Base-by-base conservation (phyloP, 2,888 invertebrate species). In the Tinea semifulvella region DNA sequence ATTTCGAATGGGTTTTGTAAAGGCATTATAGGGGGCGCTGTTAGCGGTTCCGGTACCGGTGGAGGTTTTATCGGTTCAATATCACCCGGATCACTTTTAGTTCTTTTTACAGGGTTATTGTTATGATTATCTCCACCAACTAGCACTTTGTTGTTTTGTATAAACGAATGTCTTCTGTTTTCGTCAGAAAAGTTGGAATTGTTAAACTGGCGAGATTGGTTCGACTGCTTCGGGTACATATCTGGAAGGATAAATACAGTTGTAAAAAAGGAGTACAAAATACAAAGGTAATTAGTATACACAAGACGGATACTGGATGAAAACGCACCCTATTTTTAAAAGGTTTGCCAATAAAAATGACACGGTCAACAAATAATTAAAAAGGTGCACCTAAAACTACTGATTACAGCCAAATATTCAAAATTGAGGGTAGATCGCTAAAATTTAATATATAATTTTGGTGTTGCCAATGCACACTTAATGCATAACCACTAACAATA, bases 151-250 rank as follows among this genome's bases (percentile, higher is more conserved):
- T 80, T 80, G 55, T 79, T 80, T 20, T 42, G 43, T 58, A 72
- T 76, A 62, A 73, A 77, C 36, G 66, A 69, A 42, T 61, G 63
- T 3, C 75, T 57, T 0, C 72, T 52, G 38, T 87, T 88, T 39
- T 89, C 91, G 53, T 88, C 89, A 35, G 88, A 11, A 11, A 14
- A 42, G 17, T 42, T 42, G 2, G 42, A 22, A 20, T 17, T 35
- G 35, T 17, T 38, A 39, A 26, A 38, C 26, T 3, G 5, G 13
- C 16, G 42, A 42, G 19, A 20, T 13, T 4, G 4, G 16, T 16
- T 42, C 6, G 17, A 6, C 5, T 40, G 56, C 14, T 42, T 57
- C 19, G 59, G 53, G 51, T 72, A 79, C 59, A 74, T 61, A 25
- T 65, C 66, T 60, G 68, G 75, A 76, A 72, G 35, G 60, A 64